Evolutionary conservation across 53 echinoderm and acorn worm genomes (phyloP).

Genomic region (Crossaster papposus): DNA sequence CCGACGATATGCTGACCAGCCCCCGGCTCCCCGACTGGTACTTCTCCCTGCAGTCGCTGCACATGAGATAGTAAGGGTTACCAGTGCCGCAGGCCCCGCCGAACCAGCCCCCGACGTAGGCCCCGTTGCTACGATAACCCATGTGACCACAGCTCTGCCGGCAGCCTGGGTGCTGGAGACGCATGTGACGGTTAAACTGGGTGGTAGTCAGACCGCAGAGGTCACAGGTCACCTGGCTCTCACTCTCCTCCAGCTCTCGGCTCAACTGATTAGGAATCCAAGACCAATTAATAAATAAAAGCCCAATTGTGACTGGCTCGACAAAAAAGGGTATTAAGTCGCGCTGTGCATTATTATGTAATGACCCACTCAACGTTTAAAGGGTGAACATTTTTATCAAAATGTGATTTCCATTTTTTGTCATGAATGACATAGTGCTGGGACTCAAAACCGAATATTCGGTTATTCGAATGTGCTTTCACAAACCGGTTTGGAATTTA

Average conservation of each 20-base stretch:
- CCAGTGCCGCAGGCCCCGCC: constrained; percentile 96
- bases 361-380: too few relatives aligned
- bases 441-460: too few relatives aligned
- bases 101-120: constrained; percentile 92
- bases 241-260: constrained; percentile 67
- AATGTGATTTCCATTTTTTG: too few relatives aligned
- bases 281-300: not conserved
- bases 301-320: not conserved
- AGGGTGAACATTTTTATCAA: too few relatives aligned
- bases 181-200: constrained; percentile 95
- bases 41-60: constrained; percentile 80
- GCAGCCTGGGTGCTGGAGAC: constrained; percentile 87
- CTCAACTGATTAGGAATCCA: constrained; percentile 44
- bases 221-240: constrained; percentile 86
- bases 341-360: too few relatives aligned
- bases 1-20: constrained; percentile 65
- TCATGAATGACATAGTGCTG: too few relatives aligned
- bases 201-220: constrained; percentile 79
- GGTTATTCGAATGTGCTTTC: too few relatives aligned
- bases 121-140: constrained; percentile 96
- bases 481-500: too few relatives aligned
- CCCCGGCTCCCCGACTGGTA: constrained; percentile 70
- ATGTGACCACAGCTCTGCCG: constrained; percentile 92
- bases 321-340: too few relatives aligned
- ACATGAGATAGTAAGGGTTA: constrained; percentile 93